Percentiles rank a stretch among this genome's conserved stretches.
phyloP scores from a whole-genome alignment of 2,888 invertebrate genomes.

The Sarcophaga carnaria region DNA sequence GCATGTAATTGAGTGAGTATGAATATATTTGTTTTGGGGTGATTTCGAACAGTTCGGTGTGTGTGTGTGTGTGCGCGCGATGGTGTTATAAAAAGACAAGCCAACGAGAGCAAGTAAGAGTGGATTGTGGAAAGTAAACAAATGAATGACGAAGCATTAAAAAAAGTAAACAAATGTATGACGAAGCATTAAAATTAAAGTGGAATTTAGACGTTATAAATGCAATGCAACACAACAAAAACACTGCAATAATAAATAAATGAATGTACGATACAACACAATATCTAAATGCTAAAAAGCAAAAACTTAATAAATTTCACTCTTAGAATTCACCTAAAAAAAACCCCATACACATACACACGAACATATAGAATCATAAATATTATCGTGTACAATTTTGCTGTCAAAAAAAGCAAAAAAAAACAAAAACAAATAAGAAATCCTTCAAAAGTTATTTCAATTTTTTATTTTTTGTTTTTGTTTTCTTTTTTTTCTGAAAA shows the following conservation, averaged over 20 bases:
- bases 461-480: background rate
- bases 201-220: constrained; percentile 60
- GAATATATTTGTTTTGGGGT: too few relatives aligned
- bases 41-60: background rate
- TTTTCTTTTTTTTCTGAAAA: background rate
- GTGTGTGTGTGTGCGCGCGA: constrained; percentile 25
- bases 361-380: background rate
- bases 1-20: too few relatives aligned
- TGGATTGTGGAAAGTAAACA: constrained; percentile 62
- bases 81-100: constrained; percentile 35
- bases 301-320: too few relatives aligned
- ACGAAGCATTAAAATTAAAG: background rate
- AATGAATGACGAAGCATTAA: constrained; percentile 61
- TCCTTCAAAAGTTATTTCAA: constrained; percentile 43
- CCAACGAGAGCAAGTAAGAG: background rate
- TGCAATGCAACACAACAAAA: constrained; percentile 34
- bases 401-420: background rate
- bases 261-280: background rate
- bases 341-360: background rate
- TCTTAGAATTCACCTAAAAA: too few relatives aligned
- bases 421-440: constrained; percentile 3
- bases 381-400: constrained; percentile 37
- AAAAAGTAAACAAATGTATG: constrained; percentile 15
- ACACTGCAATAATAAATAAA: background rate
- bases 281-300: background rate